Conservation (phyloP, 1,140 invertebrate genomes). For the Maconellicoccus hirsutus region DNA sequence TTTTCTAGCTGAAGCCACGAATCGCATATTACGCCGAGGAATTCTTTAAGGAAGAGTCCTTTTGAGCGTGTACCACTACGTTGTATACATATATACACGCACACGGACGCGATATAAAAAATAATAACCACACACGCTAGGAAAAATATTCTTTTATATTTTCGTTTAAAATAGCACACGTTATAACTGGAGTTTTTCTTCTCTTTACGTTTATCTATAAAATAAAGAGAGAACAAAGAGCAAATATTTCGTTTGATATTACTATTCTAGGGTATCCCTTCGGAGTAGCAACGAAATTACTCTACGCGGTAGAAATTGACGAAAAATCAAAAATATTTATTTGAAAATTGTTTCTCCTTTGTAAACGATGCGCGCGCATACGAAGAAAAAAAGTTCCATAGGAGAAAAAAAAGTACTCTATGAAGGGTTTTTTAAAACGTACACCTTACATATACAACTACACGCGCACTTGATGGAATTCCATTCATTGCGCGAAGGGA, state of each 20-base stretch:
- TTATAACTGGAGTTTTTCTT: not conserved
- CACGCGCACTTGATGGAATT: not conserved
- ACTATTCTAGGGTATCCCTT: slow-evolving; percentile 8
- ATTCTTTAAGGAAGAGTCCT: not conserved
- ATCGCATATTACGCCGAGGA: not conserved
- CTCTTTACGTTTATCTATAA: slow-evolving; percentile 14
- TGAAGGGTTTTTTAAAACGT: too few species aligned
- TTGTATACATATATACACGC: not conserved
- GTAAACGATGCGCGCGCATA: not conserved
- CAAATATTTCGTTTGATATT: slow-evolving; percentile 11
- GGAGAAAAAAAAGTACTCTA: too few species aligned
- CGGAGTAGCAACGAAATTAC: not conserved
- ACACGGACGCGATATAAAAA: not conserved
- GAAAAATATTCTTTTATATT: slow-evolving; percentile 16
- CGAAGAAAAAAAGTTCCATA: too few species aligned
- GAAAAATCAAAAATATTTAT: slow-evolving; percentile 20
- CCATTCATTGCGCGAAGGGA: not conserved
- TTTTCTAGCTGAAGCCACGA: not conserved
- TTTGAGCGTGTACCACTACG: not conserved
- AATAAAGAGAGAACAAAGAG: slow-evolving; percentile 5
- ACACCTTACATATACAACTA: too few species aligned
- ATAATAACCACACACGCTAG: slow-evolving; percentile 13
- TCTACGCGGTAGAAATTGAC: slow-evolving; percentile 5
- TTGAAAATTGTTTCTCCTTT: slow-evolving; percentile 9
- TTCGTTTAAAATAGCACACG: slow-evolving; percentile 12